Evolutionary conservation across 2,113 vertebrate genomes (phyloP).

Genomic region (Cephalopholis sonnerati): DNA sequence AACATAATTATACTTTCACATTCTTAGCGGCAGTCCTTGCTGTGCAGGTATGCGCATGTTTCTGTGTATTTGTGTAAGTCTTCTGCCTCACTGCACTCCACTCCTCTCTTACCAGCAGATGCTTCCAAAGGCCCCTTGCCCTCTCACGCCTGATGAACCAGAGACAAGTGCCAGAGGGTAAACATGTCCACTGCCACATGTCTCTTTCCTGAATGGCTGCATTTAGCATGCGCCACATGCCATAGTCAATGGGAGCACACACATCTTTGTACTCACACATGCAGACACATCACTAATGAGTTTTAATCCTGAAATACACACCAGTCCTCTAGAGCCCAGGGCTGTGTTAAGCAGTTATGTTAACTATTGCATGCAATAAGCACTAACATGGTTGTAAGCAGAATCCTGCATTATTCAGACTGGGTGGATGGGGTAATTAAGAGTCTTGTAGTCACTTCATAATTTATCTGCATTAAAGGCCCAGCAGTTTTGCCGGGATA

Average conservation of each 20-base stretch:
- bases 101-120: conserved; percentile 45
- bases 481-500: conserved; percentile 63
- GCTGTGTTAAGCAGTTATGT: conserved; percentile 76
- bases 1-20: conserved; percentile 45
- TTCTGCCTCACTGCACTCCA: conserved; percentile 59
- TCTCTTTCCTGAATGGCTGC: conserved; percentile 61
- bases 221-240: conserved; percentile 75
- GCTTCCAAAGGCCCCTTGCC: conserved; percentile 51
- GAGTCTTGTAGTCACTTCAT: conserved; percentile 76
- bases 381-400: conserved; percentile 69
- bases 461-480: conserved; percentile 79
- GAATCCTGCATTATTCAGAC: conserved; percentile 82
- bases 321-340: conserved; percentile 58
- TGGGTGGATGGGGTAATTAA: conserved; percentile 78
- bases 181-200: conserved; percentile 68
- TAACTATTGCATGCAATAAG: conserved; percentile 74
- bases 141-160: conserved; percentile 67
- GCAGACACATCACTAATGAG: conserved; percentile 69
- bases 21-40: conserved; percentile 33
- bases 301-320: conserved; percentile 72
- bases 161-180: conserved; percentile 78
- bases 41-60: conserved; percentile 46
- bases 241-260: conserved; percentile 52
- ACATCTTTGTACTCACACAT: conserved; percentile 62
- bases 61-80: conserved; percentile 43